A percentile compares a stretch with the other conserved stretches of the same genome.
Conservation (phyloP, 2,797 vertebrate genomes). For the Fundulus diaphanus region DNA sequence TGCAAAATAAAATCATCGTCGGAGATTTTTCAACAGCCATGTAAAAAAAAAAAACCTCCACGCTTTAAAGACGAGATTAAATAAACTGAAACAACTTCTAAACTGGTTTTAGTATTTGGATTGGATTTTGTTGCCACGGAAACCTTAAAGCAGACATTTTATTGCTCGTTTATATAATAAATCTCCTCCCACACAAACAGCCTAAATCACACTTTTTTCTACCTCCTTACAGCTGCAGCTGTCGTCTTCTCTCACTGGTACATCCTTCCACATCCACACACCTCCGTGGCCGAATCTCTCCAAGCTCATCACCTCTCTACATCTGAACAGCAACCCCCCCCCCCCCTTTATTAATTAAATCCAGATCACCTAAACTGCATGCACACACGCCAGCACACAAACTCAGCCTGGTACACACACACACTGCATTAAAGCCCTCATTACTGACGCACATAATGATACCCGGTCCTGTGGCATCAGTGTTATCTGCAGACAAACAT, state of each 20-base stretch:
- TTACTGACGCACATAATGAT: slow-evolving; percentile 46
- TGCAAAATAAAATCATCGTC: neutral
- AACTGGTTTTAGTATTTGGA: neutral
- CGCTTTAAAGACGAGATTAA: neutral
- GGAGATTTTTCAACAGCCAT: neutral
- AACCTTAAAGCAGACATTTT: neutral
- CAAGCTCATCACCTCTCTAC: slow-evolving; percentile 41
- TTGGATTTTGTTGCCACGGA: neutral
- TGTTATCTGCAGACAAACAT: slow-evolving; percentile 37
- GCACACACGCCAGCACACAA: slow-evolving; percentile 5
- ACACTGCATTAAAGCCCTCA: slow-evolving; percentile 24
- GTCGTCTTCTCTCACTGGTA: slow-evolving; percentile 5
- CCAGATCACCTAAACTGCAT: slow-evolving; percentile 45
- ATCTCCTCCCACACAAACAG: slow-evolving; percentile 26
- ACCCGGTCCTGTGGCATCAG: slow-evolving; percentile 61
- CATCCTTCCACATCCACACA: slow-evolving; percentile 8
- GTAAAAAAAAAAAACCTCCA: no score
- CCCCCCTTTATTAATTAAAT: slow-evolving; percentile 51
- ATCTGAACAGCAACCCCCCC: neutral
- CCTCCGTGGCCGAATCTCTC: slow-evolving; percentile 29
- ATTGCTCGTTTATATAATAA: neutral
- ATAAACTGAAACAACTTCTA: neutral
- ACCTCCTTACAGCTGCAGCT: slow-evolving; percentile 21
- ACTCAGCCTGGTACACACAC: slow-evolving; percentile 18
- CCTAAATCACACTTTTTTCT: slow-evolving; percentile 36